These are phyloP conservation scores for Apamea crenata DNA, from an alignment of 2,888 invertebrate genomes.

Conservation along the genomic window DNA sequence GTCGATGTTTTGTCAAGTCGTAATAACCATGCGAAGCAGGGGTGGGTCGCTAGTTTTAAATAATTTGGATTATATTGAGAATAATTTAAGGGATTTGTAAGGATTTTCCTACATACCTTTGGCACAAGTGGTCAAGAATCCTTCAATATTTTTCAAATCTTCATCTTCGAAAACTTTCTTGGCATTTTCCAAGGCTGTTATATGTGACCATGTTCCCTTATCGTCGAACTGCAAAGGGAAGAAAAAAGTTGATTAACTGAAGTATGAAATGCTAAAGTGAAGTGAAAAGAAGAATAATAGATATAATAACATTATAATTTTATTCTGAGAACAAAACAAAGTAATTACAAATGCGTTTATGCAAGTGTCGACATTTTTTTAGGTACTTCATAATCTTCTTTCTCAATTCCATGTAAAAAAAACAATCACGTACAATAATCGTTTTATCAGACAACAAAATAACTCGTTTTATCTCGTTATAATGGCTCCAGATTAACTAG, in stretches of 20 bases:
- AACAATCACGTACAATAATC: neutral
- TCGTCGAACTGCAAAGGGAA: constrained; percentile 75
- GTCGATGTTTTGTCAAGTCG: neutral
- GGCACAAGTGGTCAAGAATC: constrained; percentile 68
- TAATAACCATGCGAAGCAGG: too few species aligned
- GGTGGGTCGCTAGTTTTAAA: too few species aligned
- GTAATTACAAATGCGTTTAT: neutral
- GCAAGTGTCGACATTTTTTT: neutral
- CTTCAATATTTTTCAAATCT: constrained; percentile 73
- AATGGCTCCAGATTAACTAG: neutral
- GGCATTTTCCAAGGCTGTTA: constrained; percentile 72
- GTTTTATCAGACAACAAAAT: neutral
- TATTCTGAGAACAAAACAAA: neutral
- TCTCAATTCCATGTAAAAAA: neutral
- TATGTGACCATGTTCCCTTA: constrained; percentile 74
- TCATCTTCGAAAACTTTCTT: constrained; percentile 75
- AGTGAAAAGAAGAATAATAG: neutral
- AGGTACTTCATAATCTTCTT: too few species aligned
- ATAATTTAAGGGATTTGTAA: neutral
- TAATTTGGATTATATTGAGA: neutral
- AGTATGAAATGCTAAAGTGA: neutral
- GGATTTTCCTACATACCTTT: constrained; percentile 40
- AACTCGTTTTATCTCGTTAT: neutral
- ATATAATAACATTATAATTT: neutral
- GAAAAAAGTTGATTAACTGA: neutral